phyloP scores from a whole-genome alignment of 2,888 invertebrate genomes.

The Meloe dianella region DNA sequence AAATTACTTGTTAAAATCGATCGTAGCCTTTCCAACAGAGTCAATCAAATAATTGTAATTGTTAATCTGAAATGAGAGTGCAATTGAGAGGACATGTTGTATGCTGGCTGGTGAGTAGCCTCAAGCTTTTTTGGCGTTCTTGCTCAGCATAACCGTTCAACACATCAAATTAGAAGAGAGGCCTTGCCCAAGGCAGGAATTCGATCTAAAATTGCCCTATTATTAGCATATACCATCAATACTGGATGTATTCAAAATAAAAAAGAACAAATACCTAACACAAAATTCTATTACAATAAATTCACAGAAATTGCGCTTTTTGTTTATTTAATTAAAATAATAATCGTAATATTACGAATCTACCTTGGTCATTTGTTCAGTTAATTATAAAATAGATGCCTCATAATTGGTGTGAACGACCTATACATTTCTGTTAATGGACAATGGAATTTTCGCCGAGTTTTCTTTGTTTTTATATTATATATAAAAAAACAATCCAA shows the following conservation, averaged over 20 bases:
- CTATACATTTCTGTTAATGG: neutral
- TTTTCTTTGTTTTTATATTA: neutral
- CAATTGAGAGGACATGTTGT: too few relatives aligned
- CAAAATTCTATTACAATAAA: too few relatives aligned
- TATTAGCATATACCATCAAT: neutral
- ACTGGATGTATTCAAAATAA: too few relatives aligned
- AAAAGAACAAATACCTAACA: too few relatives aligned
- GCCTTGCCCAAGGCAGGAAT: constrained; percentile 45
- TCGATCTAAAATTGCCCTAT: constrained; percentile 23
- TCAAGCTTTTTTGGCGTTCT: neutral
- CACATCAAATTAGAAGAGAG: constrained; percentile 32
- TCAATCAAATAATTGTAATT: too few relatives aligned
- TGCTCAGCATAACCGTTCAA: constrained; percentile 11
- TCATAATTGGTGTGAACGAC: neutral
- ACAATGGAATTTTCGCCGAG: neutral
- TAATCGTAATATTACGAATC: neutral
- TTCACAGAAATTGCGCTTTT: neutral
- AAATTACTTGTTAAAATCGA: too few relatives aligned
- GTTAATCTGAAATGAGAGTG: too few relatives aligned
- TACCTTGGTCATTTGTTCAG: neutral
- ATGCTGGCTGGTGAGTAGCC: too few relatives aligned
- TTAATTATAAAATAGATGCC: neutral
- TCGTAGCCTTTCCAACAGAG: too few relatives aligned
- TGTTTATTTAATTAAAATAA: neutral
- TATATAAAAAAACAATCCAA: too few relatives aligned